Conservation (phyloP, 2,797 vertebrate species). For the Atherinosoma microstoma region DNA sequence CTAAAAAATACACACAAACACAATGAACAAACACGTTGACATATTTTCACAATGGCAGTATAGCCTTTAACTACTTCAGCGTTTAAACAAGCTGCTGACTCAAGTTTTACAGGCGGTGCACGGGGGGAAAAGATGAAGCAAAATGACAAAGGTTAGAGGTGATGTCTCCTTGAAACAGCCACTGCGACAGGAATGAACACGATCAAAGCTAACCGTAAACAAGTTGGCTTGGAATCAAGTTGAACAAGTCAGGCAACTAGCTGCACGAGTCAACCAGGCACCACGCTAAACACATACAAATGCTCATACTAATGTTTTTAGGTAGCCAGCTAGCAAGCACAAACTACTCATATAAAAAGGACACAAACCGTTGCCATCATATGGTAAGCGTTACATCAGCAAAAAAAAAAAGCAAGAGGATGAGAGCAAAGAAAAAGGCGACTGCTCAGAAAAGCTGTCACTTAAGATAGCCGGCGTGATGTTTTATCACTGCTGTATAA, state of each 20-base stretch:
- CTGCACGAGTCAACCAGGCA: not conserved
- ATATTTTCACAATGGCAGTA: not conserved
- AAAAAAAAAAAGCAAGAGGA: not conserved
- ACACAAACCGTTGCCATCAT: constrained; percentile 42
- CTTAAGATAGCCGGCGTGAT: not conserved
- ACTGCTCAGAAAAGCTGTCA: not conserved
- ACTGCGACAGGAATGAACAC: not conserved
- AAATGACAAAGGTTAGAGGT: not conserved
- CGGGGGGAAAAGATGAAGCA: not conserved
- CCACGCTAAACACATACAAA: not conserved
- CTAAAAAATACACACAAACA: constrained; percentile 61
- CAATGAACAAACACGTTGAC: not conserved
- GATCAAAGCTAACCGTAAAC: not conserved
- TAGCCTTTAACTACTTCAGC: not conserved
- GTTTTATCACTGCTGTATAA: not conserved
- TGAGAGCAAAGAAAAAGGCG: not conserved
- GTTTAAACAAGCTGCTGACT: not conserved
- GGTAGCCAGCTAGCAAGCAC: constrained; percentile 48
- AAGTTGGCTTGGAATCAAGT: not conserved
- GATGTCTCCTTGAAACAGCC: constrained; percentile 58
- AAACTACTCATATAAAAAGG: constrained; percentile 37
- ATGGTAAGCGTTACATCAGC: constrained; percentile 17
- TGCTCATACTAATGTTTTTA: not conserved
- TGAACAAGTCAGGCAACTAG: not conserved
- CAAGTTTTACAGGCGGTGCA: not conserved